Evolutionary conservation across 2,888 invertebrate genomes (phyloP).

Genomic region (Sphaerophoria taeniata): DNA sequence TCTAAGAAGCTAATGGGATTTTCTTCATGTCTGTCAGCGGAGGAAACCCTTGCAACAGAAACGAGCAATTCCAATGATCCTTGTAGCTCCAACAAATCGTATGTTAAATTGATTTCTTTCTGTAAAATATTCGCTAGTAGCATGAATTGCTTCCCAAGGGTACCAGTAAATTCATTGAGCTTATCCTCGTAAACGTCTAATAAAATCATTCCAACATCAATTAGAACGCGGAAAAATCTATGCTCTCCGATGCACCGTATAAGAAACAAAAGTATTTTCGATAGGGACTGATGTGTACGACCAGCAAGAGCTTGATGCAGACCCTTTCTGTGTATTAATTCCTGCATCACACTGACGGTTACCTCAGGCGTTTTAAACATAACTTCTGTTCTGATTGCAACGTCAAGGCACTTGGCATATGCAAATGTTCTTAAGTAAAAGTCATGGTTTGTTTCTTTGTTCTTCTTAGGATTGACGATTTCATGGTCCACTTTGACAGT

Average conservation of each 20-base stretch:
- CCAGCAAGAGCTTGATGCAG: slow-evolving; percentile 90
- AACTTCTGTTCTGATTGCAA: slow-evolving; percentile 86
- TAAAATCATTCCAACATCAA: slow-evolving; percentile 89
- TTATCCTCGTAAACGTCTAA: slow-evolving; percentile 89
- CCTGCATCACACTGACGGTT: slow-evolving; percentile 92
- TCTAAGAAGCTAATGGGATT: slow-evolving; percentile 72
- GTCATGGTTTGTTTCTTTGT: slow-evolving; percentile 84
- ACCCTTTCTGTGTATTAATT: slow-evolving; percentile 92
- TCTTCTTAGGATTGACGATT: slow-evolving; percentile 82
- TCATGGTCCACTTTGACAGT: slow-evolving; percentile 83
- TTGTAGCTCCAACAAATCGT: slow-evolving; percentile 86
- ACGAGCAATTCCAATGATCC: slow-evolving; percentile 88
- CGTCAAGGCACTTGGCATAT: slow-evolving; percentile 91
- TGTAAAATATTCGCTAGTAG: slow-evolving; percentile 86
- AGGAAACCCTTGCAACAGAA: slow-evolving; percentile 85
- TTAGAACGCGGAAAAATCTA: slow-evolving; percentile 89
- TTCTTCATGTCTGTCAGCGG: slow-evolving; percentile 76
- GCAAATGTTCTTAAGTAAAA: slow-evolving; percentile 90
- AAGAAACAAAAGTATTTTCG: slow-evolving; percentile 89
- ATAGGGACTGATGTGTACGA: slow-evolving; percentile 87
- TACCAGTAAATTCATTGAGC: slow-evolving; percentile 86
- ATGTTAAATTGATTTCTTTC: slow-evolving; percentile 88
- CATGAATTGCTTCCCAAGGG: slow-evolving; percentile 86
- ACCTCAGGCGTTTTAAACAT: slow-evolving; percentile 88
- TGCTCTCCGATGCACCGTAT: slow-evolving; percentile 88